Evolutionary conservation across 2,797 vertebrate genomes (phyloP).

Genomic region (Helicolenus hilgendorfi): DNA sequence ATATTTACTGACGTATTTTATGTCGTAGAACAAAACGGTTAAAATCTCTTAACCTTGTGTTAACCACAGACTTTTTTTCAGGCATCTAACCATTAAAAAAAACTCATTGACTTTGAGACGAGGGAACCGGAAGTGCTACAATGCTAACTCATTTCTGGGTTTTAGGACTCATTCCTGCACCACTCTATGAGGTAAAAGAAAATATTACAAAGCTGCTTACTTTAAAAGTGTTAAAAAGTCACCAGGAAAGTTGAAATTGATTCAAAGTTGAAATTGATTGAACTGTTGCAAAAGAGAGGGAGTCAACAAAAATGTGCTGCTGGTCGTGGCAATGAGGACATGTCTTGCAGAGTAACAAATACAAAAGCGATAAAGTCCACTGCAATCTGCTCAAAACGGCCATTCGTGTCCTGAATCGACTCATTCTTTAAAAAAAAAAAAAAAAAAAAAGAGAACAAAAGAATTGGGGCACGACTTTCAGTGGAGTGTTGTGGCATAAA

Average conservation of each 20-base stretch:
- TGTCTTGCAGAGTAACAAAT: neutral
- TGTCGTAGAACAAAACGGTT: no score
- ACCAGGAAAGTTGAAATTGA: neutral
- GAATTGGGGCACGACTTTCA: neutral
- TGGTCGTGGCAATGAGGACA: neutral
- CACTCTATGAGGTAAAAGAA: neutral
- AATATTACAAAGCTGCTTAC: neutral
- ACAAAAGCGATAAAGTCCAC: neutral
- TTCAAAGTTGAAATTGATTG: neutral
- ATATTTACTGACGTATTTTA: no score
- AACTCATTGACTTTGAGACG: no score
- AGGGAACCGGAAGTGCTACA: no score
- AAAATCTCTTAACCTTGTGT: no score
- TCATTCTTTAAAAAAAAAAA: neutral
- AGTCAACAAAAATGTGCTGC: neutral
- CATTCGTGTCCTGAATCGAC: neutral
- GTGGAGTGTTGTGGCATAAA: neutral
- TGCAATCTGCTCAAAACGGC: neutral
- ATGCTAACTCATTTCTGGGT: no score
- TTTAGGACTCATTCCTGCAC: no score
- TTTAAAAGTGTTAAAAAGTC: neutral
- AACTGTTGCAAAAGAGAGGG: neutral
- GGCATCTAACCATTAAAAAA: no score
- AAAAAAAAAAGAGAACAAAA: neutral
- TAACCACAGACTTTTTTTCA: no score